Conservation (phyloP, 2,888 invertebrate genomes). For the Cataglyphis rosenhaueri region DNA sequence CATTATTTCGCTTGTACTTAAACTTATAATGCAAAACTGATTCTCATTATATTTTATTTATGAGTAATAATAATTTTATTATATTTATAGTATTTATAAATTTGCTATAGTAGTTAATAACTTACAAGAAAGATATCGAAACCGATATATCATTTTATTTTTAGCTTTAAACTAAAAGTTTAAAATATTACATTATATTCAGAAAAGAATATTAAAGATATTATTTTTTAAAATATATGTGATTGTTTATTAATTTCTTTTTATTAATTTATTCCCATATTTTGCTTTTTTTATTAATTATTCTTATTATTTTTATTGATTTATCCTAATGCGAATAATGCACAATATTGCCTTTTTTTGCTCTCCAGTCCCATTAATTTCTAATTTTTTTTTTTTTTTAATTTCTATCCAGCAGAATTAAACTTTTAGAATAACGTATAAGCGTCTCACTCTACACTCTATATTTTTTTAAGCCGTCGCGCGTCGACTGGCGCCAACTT, state of each 20-base stretch:
- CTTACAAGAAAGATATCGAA: neutral
- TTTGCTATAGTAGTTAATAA: neutral
- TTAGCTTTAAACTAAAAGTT: neutral
- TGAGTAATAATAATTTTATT: neutral
- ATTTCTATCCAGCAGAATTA: neutral
- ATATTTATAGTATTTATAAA: neutral
- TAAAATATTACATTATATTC: neutral
- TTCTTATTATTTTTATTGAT: neutral
- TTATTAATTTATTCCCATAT: neutral
- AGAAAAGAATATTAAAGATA: neutral
- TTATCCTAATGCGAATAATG: neutral
- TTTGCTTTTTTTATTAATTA: neutral
- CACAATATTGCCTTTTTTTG: neutral
- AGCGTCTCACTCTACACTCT: no score
- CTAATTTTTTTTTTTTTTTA: neutral
- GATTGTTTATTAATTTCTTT: neutral
- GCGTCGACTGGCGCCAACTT: slow-evolving; percentile 73
- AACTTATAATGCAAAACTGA: neutral
- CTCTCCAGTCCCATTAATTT: neutral
- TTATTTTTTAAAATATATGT: neutral
- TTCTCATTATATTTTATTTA: neutral
- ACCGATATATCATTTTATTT: neutral
- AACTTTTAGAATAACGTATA: neutral
- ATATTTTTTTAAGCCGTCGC: slow-evolving; percentile 1
- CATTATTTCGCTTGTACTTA: neutral